Percentiles rank a stretch among this genome's conserved stretches.
These are phyloP conservation scores for Penelope pileata DNA, from an alignment of 2,113 vertebrate genomes.

Conservation along the genomic window DNA sequence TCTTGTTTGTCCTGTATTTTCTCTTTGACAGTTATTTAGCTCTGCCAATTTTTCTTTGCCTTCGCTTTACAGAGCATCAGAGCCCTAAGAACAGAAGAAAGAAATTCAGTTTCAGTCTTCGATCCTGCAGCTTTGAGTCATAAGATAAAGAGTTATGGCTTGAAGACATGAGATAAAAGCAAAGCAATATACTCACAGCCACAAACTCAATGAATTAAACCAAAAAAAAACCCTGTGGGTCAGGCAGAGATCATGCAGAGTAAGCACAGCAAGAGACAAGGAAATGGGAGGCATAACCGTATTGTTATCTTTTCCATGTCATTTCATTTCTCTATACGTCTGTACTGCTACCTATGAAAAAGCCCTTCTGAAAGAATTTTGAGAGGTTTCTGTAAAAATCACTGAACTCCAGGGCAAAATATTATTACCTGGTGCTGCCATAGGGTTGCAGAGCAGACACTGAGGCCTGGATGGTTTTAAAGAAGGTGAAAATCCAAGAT, in stretches of 20 bases:
- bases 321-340: constrained; percentile 27
- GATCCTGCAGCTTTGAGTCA: constrained; percentile 14
- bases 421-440: not conserved
- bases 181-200: constrained; percentile 43
- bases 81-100: constrained; percentile 25
- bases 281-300: constrained; percentile 15
- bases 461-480: not conserved
- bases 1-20: not conserved
- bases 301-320: constrained; percentile 39
- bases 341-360: constrained; percentile 9
- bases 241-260: constrained; percentile 54
- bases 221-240: constrained; percentile 11
- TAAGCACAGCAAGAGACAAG: constrained; percentile 54
- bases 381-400: constrained; percentile 8
- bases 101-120: constrained; percentile 22
- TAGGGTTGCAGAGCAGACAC: not conserved
- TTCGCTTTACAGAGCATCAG: not conserved
- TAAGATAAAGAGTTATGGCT: constrained; percentile 46
- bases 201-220: constrained; percentile 47
- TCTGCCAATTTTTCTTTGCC: not conserved
- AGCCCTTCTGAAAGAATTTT: not conserved
- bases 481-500: not conserved
- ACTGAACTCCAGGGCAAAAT: constrained; percentile 12
- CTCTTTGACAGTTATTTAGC: constrained; percentile 9
- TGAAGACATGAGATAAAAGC: constrained; percentile 55